Percentiles rank a stretch among this genome's conserved stretches.
These are phyloP conservation scores for Aphaenogaster ashmeadi DNA, from an alignment of 1,140 invertebrate species.

Conservation along the genomic window DNA sequence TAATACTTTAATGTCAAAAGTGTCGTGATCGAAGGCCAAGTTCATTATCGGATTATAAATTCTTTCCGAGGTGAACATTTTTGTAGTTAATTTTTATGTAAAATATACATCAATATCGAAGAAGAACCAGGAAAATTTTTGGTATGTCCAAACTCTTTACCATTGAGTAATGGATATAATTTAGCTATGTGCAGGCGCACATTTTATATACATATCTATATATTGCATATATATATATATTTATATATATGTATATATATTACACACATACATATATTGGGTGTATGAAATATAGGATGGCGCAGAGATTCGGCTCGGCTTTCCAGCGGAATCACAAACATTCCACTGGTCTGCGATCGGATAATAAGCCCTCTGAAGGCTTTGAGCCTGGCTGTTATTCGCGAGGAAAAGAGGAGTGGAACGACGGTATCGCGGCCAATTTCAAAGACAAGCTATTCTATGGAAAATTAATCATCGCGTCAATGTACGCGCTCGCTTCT, in stretches of 20 bases:
- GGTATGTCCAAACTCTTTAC: neutral
- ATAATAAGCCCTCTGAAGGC: conserved; percentile 35
- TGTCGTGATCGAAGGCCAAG: neutral
- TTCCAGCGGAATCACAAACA: conserved; percentile 40
- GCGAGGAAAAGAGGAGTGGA: neutral
- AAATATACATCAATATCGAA: neutral
- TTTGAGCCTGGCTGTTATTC: conserved; percentile 40
- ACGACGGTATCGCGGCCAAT: neutral
- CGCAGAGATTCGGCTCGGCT: conserved; percentile 19
- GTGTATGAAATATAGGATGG: neutral
- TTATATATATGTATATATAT: neutral
- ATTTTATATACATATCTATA: neutral
- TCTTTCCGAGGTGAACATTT: neutral
- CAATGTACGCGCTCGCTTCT: neutral
- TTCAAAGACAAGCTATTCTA: conserved; percentile 56
- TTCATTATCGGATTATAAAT: conserved; percentile 7
- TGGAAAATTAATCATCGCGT: conserved; percentile 52
- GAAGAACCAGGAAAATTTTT: neutral
- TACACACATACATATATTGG: neutral
- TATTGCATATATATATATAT: neutral
- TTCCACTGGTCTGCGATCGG: conserved; percentile 7
- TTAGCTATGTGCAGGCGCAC: neutral
- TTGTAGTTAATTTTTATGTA: neutral
- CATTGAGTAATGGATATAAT: neutral
- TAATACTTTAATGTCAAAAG: neutral